Evolutionary conservation across 2,113 vertebrate genomes (phyloP).

Genomic region (Ploceus nigricollis): DNA sequence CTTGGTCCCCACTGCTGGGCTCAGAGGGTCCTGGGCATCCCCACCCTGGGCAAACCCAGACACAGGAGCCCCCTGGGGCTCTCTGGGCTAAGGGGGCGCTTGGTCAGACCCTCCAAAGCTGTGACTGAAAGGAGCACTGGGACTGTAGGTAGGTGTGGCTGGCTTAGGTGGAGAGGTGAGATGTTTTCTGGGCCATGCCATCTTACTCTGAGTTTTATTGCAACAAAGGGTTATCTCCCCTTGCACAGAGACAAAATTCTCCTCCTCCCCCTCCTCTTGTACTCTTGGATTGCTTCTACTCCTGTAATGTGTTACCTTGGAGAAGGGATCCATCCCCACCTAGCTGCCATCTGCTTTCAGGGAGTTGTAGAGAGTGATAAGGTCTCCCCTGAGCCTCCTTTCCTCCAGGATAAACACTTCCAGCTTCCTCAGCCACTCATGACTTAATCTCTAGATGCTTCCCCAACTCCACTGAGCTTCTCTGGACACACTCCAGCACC

Average conservation of each 20-base stretch:
- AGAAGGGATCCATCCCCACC: background rate
- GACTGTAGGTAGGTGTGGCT: background rate
- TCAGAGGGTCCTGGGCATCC: background rate
- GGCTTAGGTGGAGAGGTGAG: no score
- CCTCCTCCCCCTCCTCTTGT: no score
- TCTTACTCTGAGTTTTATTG: background rate
- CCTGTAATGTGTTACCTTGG: background rate
- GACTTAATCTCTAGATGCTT: background rate
- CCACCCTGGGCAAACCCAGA: background rate
- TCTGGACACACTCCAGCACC: background rate
- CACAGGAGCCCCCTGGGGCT: background rate
- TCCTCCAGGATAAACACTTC: background rate
- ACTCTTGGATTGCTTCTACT: background rate
- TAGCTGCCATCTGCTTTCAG: background rate
- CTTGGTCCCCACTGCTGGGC: background rate
- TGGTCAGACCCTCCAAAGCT: background rate
- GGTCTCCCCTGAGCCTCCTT: background rate
- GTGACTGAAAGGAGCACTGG: fast-evolving
- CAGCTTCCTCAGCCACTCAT: background rate
- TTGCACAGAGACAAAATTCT: background rate
- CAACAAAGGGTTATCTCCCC: background rate
- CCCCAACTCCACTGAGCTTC: background rate
- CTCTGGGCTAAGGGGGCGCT: background rate
- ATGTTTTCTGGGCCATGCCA: fast-evolving
- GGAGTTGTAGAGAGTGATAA: fast-evolving